Evolutionary conservation across 2,113 vertebrate genomes (phyloP), one percentile per base, ranked within the genome.

Genomic region (Morone chrysops): DNA sequence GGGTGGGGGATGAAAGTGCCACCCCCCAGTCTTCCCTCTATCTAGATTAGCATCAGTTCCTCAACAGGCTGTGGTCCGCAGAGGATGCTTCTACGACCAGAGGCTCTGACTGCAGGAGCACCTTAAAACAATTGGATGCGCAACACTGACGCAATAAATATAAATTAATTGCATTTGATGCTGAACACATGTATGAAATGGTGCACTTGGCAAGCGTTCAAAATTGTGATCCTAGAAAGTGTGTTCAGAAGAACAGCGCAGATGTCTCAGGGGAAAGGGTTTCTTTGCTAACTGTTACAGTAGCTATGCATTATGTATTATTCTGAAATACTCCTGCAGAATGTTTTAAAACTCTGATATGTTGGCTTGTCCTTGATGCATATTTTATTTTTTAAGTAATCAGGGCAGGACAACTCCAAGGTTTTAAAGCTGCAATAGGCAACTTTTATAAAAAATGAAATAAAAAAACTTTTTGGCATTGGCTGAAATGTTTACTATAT

Each of bases 1-100:
- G 41, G 40, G 22, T 3, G n/a, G 16, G 62, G 57, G 70, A 62
- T 40, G 63, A 78, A 70, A 86, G 54, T 66, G 70, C 59, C 69
- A 31, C 84, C 66, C 70, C 84, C 67, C 51, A 74, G 70, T 81
- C 81, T 70, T 84, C 85, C 86, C 75, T 89, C 78, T 77, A 75
- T 82, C 80, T 83, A 88, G 92, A 94, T 92, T 92, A 93, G 69
- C 91, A 93, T 93, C 92, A 90, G 75, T 71, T 92, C 82, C 11
- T 87, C 83, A 81, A 59, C 89, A 81, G 73, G 82, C 82, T 67
- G 53, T 82, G 75, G 87, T 89, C 87, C 18, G 70, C 88, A 89
- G 84, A 77, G 90, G 83, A 77, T 22, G 80, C 70, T 62, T 61
- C 83, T 75, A 8, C 75, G 81, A 85, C 85, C 84, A 75, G 82